Conservation (phyloP, 2,113 vertebrate species). For the Crotophaga sulcirostris region DNA sequence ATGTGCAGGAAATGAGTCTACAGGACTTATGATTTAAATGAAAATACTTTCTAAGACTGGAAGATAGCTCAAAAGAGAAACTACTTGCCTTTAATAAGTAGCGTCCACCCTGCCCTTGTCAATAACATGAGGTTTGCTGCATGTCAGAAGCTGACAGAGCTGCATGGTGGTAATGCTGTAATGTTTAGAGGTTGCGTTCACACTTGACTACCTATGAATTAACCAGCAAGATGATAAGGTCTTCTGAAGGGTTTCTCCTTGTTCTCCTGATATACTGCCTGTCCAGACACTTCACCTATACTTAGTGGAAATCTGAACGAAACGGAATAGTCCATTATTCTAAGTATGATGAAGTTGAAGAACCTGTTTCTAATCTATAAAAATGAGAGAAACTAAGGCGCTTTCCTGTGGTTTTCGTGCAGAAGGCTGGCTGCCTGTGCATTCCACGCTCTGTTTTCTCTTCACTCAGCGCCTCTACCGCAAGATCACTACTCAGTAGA, state of each 20-base stretch:
- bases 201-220: neutral
- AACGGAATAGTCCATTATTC: slow-evolving; percentile 2
- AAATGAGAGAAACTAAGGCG: slow-evolving; percentile 39
- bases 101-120: neutral
- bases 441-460: slow-evolving; percentile 72
- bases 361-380: slow-evolving; percentile 57
- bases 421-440: slow-evolving; percentile 45
- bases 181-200: rapidly evolving
- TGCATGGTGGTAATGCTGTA: neutral
- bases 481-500: slow-evolving; percentile 52
- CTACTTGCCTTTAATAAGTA: neutral
- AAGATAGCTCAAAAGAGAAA: neutral
- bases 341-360: neutral
- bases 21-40: neutral
- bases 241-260: neutral
- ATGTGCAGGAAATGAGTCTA: neutral
- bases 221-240: neutral
- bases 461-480: slow-evolving; percentile 61
- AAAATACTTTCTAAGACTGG: neutral
- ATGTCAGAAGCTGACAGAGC: neutral
- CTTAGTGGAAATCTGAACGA: neutral
- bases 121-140: neutral
- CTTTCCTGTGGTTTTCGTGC: slow-evolving; percentile 68
- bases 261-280: neutral
- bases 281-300: neutral